phyloP scores from a whole-genome alignment of 2,797 vertebrate genomes.

The Petrocephalus sullivani region DNA sequence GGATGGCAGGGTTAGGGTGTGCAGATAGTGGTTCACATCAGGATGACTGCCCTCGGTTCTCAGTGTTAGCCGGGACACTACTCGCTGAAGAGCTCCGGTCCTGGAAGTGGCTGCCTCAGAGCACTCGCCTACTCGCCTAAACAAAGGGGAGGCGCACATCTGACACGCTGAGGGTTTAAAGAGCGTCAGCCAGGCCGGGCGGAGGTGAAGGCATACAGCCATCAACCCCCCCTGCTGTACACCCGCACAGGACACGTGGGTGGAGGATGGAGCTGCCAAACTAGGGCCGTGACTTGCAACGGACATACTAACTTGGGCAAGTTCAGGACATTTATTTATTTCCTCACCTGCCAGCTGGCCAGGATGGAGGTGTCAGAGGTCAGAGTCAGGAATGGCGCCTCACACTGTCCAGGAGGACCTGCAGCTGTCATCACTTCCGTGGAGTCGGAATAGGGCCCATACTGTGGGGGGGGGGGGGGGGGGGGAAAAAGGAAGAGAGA shows the following conservation, averaged over 20 bases:
- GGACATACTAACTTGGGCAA: not conserved
- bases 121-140: not conserved
- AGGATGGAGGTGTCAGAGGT: slow-evolving; percentile 72
- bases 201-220: not conserved
- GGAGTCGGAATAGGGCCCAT: slow-evolving; percentile 73
- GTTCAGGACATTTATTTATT: not conserved
- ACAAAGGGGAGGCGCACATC: not conserved
- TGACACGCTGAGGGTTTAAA: not conserved
- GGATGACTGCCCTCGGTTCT: not conserved
- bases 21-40: not conserved
- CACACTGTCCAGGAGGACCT: slow-evolving; percentile 86
- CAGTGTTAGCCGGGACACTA: not conserved
- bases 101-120: not conserved
- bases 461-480: slow-evolving; percentile 53
- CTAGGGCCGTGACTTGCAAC: not conserved
- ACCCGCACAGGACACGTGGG: not conserved
- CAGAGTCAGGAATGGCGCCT: slow-evolving; percentile 73
- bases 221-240: not conserved
- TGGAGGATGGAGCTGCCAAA: not conserved
- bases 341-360: slow-evolving; percentile 88
- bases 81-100: not conserved
- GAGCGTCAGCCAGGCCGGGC: not conserved
- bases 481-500: not conserved
- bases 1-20: not conserved
- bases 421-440: slow-evolving; percentile 84